phyloP scores from a whole-genome alignment of 2,888 invertebrate genomes.

The Bedellia somnulentella region DNA sequence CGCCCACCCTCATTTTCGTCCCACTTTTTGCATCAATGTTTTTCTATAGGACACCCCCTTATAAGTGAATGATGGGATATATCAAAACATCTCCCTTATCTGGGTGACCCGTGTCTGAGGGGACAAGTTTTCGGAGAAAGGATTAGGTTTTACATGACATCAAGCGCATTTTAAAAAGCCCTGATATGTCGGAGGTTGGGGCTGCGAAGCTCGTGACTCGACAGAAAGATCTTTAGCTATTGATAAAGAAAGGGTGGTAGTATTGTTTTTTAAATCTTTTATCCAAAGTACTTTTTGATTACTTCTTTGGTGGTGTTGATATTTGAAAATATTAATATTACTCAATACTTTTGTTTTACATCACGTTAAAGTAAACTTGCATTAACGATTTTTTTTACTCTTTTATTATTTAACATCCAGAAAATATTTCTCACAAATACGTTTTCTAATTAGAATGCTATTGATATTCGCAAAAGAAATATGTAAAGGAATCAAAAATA shows the following conservation, averaged over 20 bases:
- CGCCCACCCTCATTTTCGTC: slow-evolving; percentile 27
- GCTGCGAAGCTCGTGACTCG: slow-evolving; percentile 17
- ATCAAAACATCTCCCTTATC: slow-evolving; percentile 57
- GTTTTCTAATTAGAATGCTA: too few species aligned
- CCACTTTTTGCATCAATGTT: slow-evolving; percentile 61
- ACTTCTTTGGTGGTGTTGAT: too few species aligned
- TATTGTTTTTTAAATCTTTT: slow-evolving; percentile 1
- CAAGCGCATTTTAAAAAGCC: slow-evolving; percentile 23
- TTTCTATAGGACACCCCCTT: slow-evolving; percentile 46
- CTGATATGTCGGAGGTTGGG: slow-evolving; percentile 14
- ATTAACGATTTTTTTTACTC: too few species aligned
- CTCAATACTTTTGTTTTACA: too few species aligned
- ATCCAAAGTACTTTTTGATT: background rate
- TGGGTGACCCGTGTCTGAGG: slow-evolving; percentile 20
- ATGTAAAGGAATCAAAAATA: too few species aligned
- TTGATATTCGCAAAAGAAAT: too few species aligned
- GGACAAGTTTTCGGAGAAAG: slow-evolving; percentile 46
- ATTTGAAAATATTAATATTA: too few species aligned
- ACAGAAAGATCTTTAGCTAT: slow-evolving; percentile 6
- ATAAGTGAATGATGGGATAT: slow-evolving; percentile 51
- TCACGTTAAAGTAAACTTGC: too few species aligned
- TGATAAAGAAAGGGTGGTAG: slow-evolving; percentile 2
- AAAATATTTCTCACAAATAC: too few species aligned
- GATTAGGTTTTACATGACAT: slow-evolving; percentile 36
- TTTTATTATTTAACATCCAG: too few species aligned